Base-by-base conservation (phyloP, 1,140 invertebrate species). In the Caenorhabditis briggsae region DNA sequence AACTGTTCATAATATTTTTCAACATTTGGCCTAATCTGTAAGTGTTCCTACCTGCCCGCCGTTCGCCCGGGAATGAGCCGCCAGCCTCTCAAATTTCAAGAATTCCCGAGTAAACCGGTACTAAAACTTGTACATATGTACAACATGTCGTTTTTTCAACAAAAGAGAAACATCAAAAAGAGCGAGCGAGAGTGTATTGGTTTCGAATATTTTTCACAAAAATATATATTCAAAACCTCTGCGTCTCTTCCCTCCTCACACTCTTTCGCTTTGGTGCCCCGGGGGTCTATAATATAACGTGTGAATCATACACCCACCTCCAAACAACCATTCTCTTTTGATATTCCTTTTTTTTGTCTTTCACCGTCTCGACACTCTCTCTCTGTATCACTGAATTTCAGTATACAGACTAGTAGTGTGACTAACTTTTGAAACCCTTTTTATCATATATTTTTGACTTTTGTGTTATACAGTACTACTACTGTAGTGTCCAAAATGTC, bases 201-300 rank as follows among this genome's bases (percentile, higher is more conserved):
- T 61, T 61, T 61, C 59, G 25, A 58, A 58, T 58, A 58, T 58
- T 33, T 33, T 33, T 33, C 33, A 33, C 33, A 33, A 58, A 8
- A 58, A 58, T n/a, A 61, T 53, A 61, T 61, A 61, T 61, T 61
- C 59, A 18, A 58, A 58, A 61, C 23, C 18, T 20, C 59, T 61
- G 20, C 25, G 23, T 25, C 11, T 12, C n/a, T 9, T 61, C 59
- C 14, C 59, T 61, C 8, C n/a, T 12, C 8, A 11, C n/a, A 33
- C 33, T 33, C 33, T 33, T 3, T 33, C 33, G 33, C 3, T 14
- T 58, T n/a, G 12, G 56, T 7, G 12, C 14, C 33, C 33, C 33
- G 33, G 33, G 33, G 33, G 33, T 33, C 33, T 33, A 33, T 33
- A 25, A 61, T 61, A 61, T 61, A 61, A 61, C 59, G 59, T 61